phyloP scores from a whole-genome alignment of 2,113 vertebrate genomes.

The Isurus oxyrinchus region DNA sequence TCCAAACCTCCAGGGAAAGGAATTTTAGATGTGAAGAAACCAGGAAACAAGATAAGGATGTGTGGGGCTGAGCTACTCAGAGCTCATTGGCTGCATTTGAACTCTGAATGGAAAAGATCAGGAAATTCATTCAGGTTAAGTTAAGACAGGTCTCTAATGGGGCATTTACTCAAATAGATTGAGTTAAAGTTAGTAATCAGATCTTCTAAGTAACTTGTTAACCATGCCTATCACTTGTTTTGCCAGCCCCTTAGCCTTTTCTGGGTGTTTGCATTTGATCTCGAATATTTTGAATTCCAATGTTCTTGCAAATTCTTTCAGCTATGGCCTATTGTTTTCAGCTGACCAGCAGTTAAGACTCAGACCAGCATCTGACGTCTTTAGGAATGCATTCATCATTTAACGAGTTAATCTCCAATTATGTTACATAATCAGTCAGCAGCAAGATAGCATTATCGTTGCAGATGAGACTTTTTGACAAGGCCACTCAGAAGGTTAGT shows the following conservation, averaged over 20 bases:
- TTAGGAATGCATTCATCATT: not conserved
- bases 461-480: conserved; percentile 18
- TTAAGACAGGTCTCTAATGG: not conserved
- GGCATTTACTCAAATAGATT: not conserved
- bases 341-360: not conserved
- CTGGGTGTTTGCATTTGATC: not conserved
- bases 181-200: not conserved
- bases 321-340: not conserved
- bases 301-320: not conserved
- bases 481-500: not conserved
- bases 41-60: not conserved
- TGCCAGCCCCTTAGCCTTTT: not conserved
- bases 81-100: not conserved
- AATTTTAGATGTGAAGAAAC: not conserved
- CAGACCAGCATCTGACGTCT: not conserved
- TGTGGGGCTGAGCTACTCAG: too few species aligned
- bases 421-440: not conserved
- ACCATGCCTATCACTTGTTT: not conserved
- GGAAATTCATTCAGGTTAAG: not conserved
- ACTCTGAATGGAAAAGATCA: not conserved
- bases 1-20: not conserved
- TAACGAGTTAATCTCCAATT: conserved; percentile 14
- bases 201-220: conserved; percentile 24
- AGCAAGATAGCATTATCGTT: not conserved
- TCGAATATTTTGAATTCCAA: not conserved